Evolutionary conservation across 1,140 invertebrate genomes (phyloP), one percentile per base, ranked within the genome.

Genomic region (Zaprionus inermis): DNA sequence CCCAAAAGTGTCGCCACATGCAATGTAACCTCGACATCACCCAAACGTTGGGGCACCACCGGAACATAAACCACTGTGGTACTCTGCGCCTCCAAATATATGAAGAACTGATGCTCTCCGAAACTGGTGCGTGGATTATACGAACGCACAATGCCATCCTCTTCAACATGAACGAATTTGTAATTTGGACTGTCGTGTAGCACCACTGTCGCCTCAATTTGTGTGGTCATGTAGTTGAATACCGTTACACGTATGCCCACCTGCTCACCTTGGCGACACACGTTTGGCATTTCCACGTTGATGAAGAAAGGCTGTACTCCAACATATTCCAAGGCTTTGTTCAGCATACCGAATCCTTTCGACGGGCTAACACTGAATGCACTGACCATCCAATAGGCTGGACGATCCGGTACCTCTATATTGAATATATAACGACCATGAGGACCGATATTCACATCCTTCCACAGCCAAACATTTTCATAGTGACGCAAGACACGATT

Each of bases 401-500:
- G 97, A 56, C 94, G 92, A 70, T 96, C 94, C 0, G 98, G 98
- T n/a, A 98, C 97, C 34, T 96, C 95, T 24, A 97, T 93, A 59
- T 96, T 96, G 92, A 99, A 98, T 36, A 98, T 96, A 78, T 94
- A 96, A 28, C 97, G 94, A 4, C 97, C 97, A 92, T 97, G 97
- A 14, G 97, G 97, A 11, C 98, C 98, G 71, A 98, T 98, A 92
- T 98, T 98, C 14, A 98, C 95, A 93, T 98, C 97, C 74, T 96
- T 95, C 98, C 98, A 99, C 5, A 98, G 92, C 98, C 98, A 99
- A 34, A 97, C 96, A 85, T 98, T 98, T 70, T 98, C 97, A 92
- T 98, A 99, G 86, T 97, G 96, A 3, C 97, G 94, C 80, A 97
- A 95, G 49, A 98, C 95, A 51, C 97, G 94, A 92, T 97, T 98